Percentiles rank a stretch among this genome's conserved stretches.
Evolutionary conservation across 2,888 invertebrate species (phyloP).

Genomic region (Cataglyphis rosenhaueri): DNA sequence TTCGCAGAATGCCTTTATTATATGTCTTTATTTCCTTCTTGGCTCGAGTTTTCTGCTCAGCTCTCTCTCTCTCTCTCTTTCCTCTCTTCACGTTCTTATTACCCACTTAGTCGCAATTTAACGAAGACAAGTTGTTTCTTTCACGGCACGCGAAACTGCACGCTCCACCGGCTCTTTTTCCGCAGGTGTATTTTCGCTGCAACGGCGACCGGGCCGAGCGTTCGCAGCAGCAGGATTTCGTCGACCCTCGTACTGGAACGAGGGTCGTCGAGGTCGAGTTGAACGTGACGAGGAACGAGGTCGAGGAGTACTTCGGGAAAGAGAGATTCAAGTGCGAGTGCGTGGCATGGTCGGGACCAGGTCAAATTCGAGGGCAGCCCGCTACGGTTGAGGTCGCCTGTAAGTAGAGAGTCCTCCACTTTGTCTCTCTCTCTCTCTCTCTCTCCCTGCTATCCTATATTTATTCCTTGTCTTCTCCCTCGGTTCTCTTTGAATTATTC

Average conservation of each 20-base stretch:
- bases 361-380: constrained; percentile 93
- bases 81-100: constrained; percentile 60
- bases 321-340: constrained; percentile 97
- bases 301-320: constrained; percentile 96
- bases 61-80: constrained; percentile 45
- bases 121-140: constrained; percentile 56
- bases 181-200: constrained; percentile 93
- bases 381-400: constrained; percentile 96
- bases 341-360: constrained; percentile 94
- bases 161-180: constrained; percentile 39
- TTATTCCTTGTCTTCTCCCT: constrained; percentile 6
- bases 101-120: constrained; percentile 59
- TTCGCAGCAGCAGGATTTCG: constrained; percentile 90
- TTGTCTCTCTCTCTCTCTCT: constrained; percentile 40
- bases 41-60: constrained; percentile 1
- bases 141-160: constrained; percentile 54
- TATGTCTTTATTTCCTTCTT: constrained; percentile 4
- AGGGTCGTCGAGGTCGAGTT: constrained; percentile 94
- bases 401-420: constrained; percentile 88
- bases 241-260: constrained; percentile 94
- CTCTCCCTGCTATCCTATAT: neutral
- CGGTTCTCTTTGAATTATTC: constrained; percentile 48
- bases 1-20: constrained; percentile 3
- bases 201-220: constrained; percentile 88
- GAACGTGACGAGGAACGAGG: constrained; percentile 94